These are phyloP conservation scores for Pygoscelis antarcticus DNA, from an alignment of 2,113 vertebrate species.

Conservation along the genomic window DNA sequence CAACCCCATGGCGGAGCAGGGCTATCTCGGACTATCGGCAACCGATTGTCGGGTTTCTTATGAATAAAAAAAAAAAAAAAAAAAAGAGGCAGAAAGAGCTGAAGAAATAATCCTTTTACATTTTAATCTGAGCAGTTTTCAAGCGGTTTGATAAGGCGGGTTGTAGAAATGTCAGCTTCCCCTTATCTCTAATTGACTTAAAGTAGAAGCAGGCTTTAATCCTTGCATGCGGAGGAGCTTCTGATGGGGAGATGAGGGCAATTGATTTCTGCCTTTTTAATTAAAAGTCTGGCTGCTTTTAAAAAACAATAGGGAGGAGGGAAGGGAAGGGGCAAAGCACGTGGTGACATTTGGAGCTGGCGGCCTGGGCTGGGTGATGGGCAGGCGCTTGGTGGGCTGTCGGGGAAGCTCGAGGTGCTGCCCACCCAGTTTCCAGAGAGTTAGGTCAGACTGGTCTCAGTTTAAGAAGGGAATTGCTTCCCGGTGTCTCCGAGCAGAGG, in stretches of 20 bases:
- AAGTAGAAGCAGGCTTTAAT: constrained; percentile 76
- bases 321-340: background rate
- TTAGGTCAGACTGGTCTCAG: background rate
- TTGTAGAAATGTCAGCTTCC: constrained; percentile 80
- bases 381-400: too few species aligned
- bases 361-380: background rate
- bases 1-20: background rate
- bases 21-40: background rate
- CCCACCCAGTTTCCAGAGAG: background rate
- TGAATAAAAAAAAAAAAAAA: constrained; percentile 62
- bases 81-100: constrained; percentile 26
- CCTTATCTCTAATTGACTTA: constrained; percentile 85
- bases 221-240: constrained; percentile 77
- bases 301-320: constrained; percentile 70
- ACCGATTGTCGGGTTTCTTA: constrained; percentile 24
- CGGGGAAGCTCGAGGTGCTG: background rate
- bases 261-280: constrained; percentile 81
- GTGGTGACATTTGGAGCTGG: constrained; percentile 18
- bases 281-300: constrained; percentile 70
- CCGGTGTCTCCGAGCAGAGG: background rate
- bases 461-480: background rate
- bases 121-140: constrained; percentile 79
- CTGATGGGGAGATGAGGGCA: constrained; percentile 76
- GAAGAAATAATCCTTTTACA: constrained; percentile 77
- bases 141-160: constrained; percentile 73